Evolutionary conservation across 1,140 invertebrate species (phyloP).

Genomic region (Thaumetopoea pityocampa): DNA sequence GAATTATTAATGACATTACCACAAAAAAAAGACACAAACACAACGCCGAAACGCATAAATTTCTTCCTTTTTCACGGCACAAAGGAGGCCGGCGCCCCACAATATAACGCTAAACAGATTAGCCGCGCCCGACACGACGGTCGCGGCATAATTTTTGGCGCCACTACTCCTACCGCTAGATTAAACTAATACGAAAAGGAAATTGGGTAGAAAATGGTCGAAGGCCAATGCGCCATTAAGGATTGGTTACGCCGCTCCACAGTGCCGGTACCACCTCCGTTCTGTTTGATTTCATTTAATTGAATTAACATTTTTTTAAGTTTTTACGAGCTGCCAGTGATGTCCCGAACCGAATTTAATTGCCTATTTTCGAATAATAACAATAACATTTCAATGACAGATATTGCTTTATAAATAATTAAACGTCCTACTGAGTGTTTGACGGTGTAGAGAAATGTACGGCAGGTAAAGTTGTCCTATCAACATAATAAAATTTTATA

Average conservation of each 20-base stretch:
- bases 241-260: slow-evolving; percentile 59
- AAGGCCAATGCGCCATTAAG: slow-evolving; percentile 70
- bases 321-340: slow-evolving; percentile 67
- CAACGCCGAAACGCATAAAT: slow-evolving; percentile 72
- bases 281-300: slow-evolving; percentile 70
- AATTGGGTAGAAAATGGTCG: slow-evolving; percentile 74
- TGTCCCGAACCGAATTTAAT: slow-evolving; percentile 60
- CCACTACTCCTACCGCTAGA: slow-evolving; percentile 73
- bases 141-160: slow-evolving; percentile 74
- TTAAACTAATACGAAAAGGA: slow-evolving; percentile 76
- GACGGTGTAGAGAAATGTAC: slow-evolving; percentile 1
- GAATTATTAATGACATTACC: slow-evolving; percentile 76
- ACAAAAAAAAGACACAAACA: slow-evolving; percentile 73
- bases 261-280: slow-evolving; percentile 50
- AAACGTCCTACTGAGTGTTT: slow-evolving; percentile 10
- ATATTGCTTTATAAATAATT: slow-evolving; percentile 44
- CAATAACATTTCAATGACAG: slow-evolving; percentile 53
- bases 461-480: too few species aligned
- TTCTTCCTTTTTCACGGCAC: slow-evolving; percentile 73
- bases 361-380: slow-evolving; percentile 60
- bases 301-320: slow-evolving; percentile 65
- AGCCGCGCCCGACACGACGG: slow-evolving; percentile 62
- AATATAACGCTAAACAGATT: slow-evolving; percentile 72
- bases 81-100: slow-evolving; percentile 61
- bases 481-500: too few species aligned